phyloP scores from a whole-genome alignment of 2,888 invertebrate genomes.

The Lacanobia oleracea region DNA sequence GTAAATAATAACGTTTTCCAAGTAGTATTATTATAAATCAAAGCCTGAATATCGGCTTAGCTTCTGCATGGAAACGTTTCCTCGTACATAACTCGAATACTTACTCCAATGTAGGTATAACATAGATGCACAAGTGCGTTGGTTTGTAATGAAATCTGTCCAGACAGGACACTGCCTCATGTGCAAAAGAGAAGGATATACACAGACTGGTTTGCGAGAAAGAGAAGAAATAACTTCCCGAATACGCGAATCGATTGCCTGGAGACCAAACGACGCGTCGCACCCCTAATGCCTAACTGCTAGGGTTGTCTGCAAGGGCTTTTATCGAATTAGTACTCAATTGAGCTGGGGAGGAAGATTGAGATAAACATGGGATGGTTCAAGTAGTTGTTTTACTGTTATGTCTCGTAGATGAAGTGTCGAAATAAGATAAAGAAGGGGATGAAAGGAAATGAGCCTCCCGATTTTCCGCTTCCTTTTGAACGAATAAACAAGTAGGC shows the following conservation, averaged over 20 bases:
- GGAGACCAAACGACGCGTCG: slow-evolving; percentile 74
- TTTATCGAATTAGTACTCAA: slow-evolving; percentile 67
- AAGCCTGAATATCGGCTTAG: slow-evolving; percentile 13
- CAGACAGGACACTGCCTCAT: slow-evolving; percentile 77
- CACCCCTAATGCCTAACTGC: slow-evolving; percentile 82
- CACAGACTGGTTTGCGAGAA: slow-evolving; percentile 70
- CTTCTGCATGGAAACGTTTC: slow-evolving; percentile 41
- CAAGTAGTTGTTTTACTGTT: slow-evolving; percentile 27
- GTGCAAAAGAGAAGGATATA: slow-evolving; percentile 72
- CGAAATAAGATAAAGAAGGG: background rate
- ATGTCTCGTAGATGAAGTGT: slow-evolving; percentile 19
- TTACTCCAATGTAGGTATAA: slow-evolving; percentile 19
- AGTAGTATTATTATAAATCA: slow-evolving; percentile 45
- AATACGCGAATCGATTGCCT: slow-evolving; percentile 86
- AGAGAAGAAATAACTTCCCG: slow-evolving; percentile 74
- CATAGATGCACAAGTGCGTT: slow-evolving; percentile 52
- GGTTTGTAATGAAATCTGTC: slow-evolving; percentile 79
- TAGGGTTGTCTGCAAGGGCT: slow-evolving; percentile 75
- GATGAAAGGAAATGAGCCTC: slow-evolving; percentile 4
- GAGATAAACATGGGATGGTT: slow-evolving; percentile 16
- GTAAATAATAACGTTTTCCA: slow-evolving; percentile 41
- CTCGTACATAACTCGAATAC: slow-evolving; percentile 27
- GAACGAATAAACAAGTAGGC: background rate
- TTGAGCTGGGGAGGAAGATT: slow-evolving; percentile 24
- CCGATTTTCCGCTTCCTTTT: background rate